Base-by-base conservation (phyloP, 2,888 invertebrate genomes). In the Pterostichus madidus region DNA sequence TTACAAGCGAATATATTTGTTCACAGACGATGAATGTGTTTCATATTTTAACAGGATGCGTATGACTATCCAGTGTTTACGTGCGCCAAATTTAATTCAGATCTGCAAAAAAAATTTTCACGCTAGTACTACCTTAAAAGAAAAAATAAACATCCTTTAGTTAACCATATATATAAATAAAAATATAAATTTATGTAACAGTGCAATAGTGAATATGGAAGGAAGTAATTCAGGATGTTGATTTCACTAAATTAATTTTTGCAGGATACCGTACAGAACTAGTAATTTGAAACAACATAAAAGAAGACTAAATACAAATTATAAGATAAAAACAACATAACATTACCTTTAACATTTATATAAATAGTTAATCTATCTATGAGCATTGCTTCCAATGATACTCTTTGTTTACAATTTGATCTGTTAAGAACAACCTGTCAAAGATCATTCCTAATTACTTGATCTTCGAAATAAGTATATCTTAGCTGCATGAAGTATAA, bases 391-490 rank as follows among this genome's bases (percentile, higher is more conserved):
- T n/a, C n/a, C 35, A 64, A 64, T 64, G 64, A 35, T 32, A 64
- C 13, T 32, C 64, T 35, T 64, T 59, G 59, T 59, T 59, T 59
- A 59, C 59, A 11, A 59, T 64, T 64, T 64, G 64, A 64, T 64
- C 35, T 35, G 35, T 32, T 64, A 64, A 64, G 35, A n/a, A 64
- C 64, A 64, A 64, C 64, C 64, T 64, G 64, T 64, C 64, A 64
- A 64, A 64, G 64, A 64, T 64, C 64, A 64, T 64, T 31, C 32
- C 64, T 64, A 64, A 64, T 64, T 64, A 64, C 64, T 64, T 35
- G 11, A 32, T 35, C 35, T 59, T 59, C 59, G 31, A 59, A 11
- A 31, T 31, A 31, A 32, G 35, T 31, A 59, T 59, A 59, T 39
- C 64, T 64, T 39, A 3, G 39, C 39, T 7, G 8, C 64, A 64